Conservation (phyloP, 2,797 vertebrate genomes). For the Danio albolineatus region DNA sequence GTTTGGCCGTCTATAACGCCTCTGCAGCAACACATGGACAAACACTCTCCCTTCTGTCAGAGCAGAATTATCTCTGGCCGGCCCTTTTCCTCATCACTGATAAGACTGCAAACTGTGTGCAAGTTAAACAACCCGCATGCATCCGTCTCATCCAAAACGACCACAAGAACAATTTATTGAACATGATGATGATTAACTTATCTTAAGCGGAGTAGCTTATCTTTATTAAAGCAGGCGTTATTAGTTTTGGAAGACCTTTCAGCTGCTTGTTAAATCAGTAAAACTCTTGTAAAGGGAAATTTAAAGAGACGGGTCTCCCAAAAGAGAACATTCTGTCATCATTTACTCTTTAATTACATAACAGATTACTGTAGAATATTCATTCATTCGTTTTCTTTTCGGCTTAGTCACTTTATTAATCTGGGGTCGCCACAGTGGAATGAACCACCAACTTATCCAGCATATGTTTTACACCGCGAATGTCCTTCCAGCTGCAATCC, state of each 20-base stretch:
- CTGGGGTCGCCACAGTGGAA: no score
- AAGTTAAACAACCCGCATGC: background rate
- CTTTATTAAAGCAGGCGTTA: background rate
- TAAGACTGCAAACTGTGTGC: background rate
- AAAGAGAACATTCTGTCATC: no score
- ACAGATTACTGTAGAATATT: no score
- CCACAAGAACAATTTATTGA: background rate
- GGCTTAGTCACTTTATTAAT: no score
- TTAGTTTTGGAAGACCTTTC: background rate
- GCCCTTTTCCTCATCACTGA: background rate
- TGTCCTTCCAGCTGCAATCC: no score
- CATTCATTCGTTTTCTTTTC: no score
- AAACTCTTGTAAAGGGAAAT: background rate
- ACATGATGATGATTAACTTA: background rate
- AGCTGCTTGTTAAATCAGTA: background rate
- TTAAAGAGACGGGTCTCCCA: no score
- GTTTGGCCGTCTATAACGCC: background rate
- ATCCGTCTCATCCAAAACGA: background rate
- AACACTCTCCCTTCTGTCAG: constrained; percentile 7
- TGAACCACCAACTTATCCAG: no score
- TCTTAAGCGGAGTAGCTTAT: background rate
- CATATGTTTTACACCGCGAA: no score
- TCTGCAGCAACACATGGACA: background rate
- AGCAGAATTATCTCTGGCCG: background rate
- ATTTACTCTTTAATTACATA: no score